A percentile compares a stretch with the other conserved stretches of the same genome.
These are phyloP conservation scores for Caenorhabditis briggsae DNA, from an alignment of 1,140 invertebrate genomes.

Conservation along the genomic window DNA sequence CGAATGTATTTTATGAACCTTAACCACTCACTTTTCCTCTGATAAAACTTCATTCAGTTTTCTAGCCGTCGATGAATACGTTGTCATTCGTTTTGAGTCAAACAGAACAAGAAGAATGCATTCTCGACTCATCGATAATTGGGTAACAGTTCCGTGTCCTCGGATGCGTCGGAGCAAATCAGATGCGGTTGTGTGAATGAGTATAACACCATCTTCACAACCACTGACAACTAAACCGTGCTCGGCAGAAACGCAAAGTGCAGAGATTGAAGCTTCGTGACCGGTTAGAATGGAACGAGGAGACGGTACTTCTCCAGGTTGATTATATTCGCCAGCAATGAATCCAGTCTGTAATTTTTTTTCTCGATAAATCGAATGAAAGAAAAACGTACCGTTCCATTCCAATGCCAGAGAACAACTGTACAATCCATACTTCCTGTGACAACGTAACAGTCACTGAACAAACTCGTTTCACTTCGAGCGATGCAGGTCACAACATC, in stretches of 20 bases:
- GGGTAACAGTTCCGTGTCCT: slow-evolving; percentile 85
- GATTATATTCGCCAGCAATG: slow-evolving; percentile 89
- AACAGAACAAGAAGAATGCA: slow-evolving; percentile 95
- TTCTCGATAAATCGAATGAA: neutral
- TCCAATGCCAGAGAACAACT: slow-evolving; percentile 98
- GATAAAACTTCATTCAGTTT: slow-evolving; percentile 82
- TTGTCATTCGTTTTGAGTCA: slow-evolving; percentile 79
- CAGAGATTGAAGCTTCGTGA: slow-evolving; percentile 93
- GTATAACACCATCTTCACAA: slow-evolving; percentile 87
- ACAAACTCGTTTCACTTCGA: slow-evolving; percentile 94
- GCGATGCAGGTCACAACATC: slow-evolving; percentile 96
- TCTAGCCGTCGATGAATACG: slow-evolving; percentile 90
- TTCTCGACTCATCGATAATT: slow-evolving; percentile 85
- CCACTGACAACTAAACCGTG: slow-evolving; percentile 96
- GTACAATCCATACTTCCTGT: slow-evolving; percentile 98
- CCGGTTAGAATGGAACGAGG: slow-evolving; percentile 95
- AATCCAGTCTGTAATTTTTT: slow-evolving; percentile 87
- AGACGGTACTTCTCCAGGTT: slow-evolving; percentile 84
- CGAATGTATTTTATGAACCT: too few relatives aligned
- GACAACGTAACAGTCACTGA: slow-evolving; percentile 97
- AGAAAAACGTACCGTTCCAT: slow-evolving; percentile 76
- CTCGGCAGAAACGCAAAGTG: slow-evolving; percentile 95
- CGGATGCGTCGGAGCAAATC: slow-evolving; percentile 85
- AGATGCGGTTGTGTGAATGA: slow-evolving; percentile 97
- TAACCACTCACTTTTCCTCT: slow-evolving; percentile 44